These are phyloP conservation scores for Sebastes variabilis DNA, from an alignment of 2,797 vertebrate genomes.

Conservation along the genomic window DNA sequence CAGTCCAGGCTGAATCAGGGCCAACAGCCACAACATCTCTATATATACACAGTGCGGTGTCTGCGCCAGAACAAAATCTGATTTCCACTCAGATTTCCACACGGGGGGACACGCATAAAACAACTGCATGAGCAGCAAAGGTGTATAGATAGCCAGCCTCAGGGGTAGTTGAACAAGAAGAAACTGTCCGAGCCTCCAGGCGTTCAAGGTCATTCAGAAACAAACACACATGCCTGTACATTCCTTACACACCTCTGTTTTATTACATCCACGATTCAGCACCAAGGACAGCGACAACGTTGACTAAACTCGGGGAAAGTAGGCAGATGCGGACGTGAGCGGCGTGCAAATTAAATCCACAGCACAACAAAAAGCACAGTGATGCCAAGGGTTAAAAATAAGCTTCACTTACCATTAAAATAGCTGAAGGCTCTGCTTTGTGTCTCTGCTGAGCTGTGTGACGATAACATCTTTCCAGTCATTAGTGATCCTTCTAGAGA, in stretches of 20 bases:
- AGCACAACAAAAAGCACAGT: neutral
- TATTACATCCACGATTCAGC: neutral
- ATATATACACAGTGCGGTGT: neutral
- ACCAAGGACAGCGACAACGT: constrained; percentile 12
- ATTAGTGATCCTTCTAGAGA: neutral
- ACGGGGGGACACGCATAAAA: neutral
- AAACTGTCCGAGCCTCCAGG: neutral
- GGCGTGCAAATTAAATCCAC: neutral
- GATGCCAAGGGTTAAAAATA: constrained; percentile 11
- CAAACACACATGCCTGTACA: neutral
- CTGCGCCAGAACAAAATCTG: neutral
- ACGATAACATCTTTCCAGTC: constrained; percentile 38
- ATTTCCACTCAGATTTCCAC: too few species aligned
- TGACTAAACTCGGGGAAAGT: neutral
- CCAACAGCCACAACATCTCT: constrained; percentile 11
- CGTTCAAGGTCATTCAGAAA: neutral
- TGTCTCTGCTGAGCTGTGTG: constrained; percentile 3
- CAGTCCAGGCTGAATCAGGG: constrained; percentile 36
- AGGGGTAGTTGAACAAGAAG: neutral
- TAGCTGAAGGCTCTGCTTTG: neutral
- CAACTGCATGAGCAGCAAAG: constrained; percentile 7
- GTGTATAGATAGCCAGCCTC: neutral
- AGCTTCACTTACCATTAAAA: constrained; percentile 3
- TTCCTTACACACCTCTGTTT: neutral
- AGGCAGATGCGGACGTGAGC: neutral